These are phyloP conservation scores for Diadumene lineata DNA, from an alignment of 92 coral and sea anemone genomes.

Conservation along the genomic window DNA sequence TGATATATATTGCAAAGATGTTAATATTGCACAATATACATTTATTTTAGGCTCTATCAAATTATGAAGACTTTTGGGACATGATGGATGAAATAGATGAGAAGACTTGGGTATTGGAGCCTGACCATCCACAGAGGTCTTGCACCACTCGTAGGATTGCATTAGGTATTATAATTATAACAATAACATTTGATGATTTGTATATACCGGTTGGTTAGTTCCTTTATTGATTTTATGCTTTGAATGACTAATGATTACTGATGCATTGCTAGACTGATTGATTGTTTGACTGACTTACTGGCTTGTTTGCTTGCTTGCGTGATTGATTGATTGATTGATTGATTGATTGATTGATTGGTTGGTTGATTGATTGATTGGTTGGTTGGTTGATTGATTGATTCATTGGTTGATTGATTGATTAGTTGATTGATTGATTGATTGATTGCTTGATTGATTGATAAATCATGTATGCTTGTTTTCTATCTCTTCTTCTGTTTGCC, in stretches of 20 bases:
- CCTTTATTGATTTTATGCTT: too few relatives aligned
- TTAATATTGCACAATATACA: background rate
- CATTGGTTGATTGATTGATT: background rate
- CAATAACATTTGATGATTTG: too few relatives aligned
- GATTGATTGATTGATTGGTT: too few relatives aligned
- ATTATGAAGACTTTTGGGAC: conserved; percentile 88
- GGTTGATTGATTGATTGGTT: too few relatives aligned
- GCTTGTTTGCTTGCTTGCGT: too few relatives aligned
- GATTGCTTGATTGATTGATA: background rate
- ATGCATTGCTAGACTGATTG: too few relatives aligned
- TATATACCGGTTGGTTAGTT: too few relatives aligned
- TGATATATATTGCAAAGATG: too few relatives aligned
- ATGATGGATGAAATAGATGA: conserved; percentile 90
- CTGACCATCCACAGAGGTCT: conserved; percentile 80
- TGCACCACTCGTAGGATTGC: conserved; percentile 89
- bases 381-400: too few relatives aligned
- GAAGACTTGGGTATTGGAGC: conserved; percentile 92
- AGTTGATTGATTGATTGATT: background rate
- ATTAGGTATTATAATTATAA: conserved; percentile 70
- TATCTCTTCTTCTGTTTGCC: background rate
- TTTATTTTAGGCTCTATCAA: conserved; percentile 14
- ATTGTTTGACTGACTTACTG: too few relatives aligned
- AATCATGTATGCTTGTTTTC: background rate
- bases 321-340: too few relatives aligned
- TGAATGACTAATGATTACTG: too few relatives aligned